Evolutionary conservation across 2,797 vertebrate species (phyloP), one percentile per base, ranked within the genome.

Genomic region (Sorex maritimensis): DNA sequence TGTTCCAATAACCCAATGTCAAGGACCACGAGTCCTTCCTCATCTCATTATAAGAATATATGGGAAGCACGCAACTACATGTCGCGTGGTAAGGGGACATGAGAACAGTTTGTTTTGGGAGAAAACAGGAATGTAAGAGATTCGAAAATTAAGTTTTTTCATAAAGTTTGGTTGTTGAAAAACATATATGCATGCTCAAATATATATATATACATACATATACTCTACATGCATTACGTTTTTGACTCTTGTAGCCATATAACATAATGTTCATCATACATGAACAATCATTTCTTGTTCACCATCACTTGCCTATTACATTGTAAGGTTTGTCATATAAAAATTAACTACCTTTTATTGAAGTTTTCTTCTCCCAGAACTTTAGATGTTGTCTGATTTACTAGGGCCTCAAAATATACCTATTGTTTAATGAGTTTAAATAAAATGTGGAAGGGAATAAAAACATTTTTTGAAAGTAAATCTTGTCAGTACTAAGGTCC

Each of bases 41-140:
- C 69, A 80, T 93, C 82, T 92, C 9, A 69, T 90, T 67, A 34
- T 58, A 1, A 10, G 71, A 19, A 78, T 67, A 78, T 30, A 17
- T 44, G 5, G 67, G 28, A 83, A 46, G 63, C 13, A 19, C 19
- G 5, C 28, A 26, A 5, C 63, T 65, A 26, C 24, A 28, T 65
- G 26, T 65, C 24, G 23, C 11, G 24, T 65, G 63, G 24, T 26
- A 67, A 67, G 65, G 19, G 23, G 11, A 63, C 38, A 17, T n/a
- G 4, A 17, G 65, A 67, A 24, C 4, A 28, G 24, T 65, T 65
- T 26, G 24, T 65, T 65, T 65, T 13, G 1, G 26, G 65, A 67
- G 24, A 67, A 67, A 67, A 11, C 26, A 5, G n/a, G 10, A 67
- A n/a, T 67, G 8, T 67, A 67, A 28, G 4, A 67, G 63, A 65